Base-by-base conservation (phyloP, 2,113 vertebrate genomes). In the Clupea harengus region DNA sequence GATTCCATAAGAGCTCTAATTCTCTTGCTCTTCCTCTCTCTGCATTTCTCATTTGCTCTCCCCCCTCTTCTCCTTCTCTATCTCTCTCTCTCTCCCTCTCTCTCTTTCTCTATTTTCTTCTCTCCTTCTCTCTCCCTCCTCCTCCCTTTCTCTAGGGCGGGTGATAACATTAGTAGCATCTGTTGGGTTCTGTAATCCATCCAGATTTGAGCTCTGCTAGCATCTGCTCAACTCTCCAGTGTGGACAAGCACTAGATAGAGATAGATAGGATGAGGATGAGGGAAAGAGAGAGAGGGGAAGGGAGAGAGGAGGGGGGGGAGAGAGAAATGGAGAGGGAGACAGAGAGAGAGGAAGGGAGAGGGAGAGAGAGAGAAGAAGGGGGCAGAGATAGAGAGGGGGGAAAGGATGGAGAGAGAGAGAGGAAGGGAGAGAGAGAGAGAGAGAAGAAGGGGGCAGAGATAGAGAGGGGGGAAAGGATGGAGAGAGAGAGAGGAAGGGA, bases 181-280 rank as follows among this genome's bases (percentile, higher is more conserved):
- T 87, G 86, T 84, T 87, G 64, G 82, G 83, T 84, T 87, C n/a
- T 87, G 86, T 84, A 87, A 84, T 87, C 72, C 82, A 81, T 82
- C 82, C 86, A 87, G 86, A 87, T 87, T 84, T 84, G 67, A 84
- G 80, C 13, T 60, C 81, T 18, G 47, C 86, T 75, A 45, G 45
- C 86, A 82, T 87, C 86, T 87, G 83, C 86, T 85, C 47, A 45
- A 44, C 84, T 83, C 80, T 81, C 72, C 15, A 45, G 82, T 20
- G 18, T 64, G 54, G 32, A 72, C n/a, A 72, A 88, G 88, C 81
- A 82, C 87, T n/a, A 84, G 54, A 22, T 10, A 72, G 64, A 72
- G 64, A 72, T 32, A 28, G 64, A 72, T 72, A 15, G 64, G 9
- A 45, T 2, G 82, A n/a, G 17, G 7, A 47, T 64, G 78, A 82